These are phyloP conservation scores for Mesoclemmys tuberculata DNA, from an alignment of 2,113 vertebrate species.

Conservation along the genomic window DNA sequence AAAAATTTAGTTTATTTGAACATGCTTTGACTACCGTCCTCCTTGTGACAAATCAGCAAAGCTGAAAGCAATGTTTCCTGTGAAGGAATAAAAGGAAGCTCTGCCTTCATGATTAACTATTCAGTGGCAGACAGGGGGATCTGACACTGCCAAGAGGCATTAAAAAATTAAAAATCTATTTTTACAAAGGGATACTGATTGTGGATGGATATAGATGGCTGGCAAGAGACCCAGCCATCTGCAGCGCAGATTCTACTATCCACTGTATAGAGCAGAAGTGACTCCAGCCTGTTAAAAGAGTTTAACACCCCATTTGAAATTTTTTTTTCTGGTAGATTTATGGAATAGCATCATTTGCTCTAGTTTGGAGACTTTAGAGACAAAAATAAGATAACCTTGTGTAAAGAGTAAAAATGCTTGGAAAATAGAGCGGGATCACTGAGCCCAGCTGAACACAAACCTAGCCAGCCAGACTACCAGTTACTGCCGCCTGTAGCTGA, in stretches of 20 bases:
- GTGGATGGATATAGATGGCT: neutral
- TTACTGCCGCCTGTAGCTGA: rapidly evolving
- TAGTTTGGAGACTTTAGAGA: neutral
- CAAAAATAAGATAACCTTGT: neutral
- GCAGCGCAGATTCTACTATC: neutral
- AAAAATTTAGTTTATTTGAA: neutral
- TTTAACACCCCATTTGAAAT: neutral
- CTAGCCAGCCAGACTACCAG: neutral
- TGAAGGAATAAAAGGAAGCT: constrained; percentile 45
- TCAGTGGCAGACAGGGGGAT: constrained; percentile 17
- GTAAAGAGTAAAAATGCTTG: neutral
- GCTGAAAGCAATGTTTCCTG: constrained; percentile 43
- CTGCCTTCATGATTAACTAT: constrained; percentile 8
- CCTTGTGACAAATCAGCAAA: constrained; percentile 54
- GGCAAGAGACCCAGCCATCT: neutral
- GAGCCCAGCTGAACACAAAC: rapidly evolving
- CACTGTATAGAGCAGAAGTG: neutral
- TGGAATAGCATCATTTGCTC: neutral
- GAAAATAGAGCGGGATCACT: neutral
- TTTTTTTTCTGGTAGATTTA: neutral
- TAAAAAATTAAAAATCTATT: neutral
- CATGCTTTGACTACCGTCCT: constrained; percentile 5
- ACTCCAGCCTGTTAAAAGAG: neutral
- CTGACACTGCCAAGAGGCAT: neutral
- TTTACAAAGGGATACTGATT: neutral